phyloP scores from a whole-genome alignment of 1,140 invertebrate species.

The Chironomus tepperi region DNA sequence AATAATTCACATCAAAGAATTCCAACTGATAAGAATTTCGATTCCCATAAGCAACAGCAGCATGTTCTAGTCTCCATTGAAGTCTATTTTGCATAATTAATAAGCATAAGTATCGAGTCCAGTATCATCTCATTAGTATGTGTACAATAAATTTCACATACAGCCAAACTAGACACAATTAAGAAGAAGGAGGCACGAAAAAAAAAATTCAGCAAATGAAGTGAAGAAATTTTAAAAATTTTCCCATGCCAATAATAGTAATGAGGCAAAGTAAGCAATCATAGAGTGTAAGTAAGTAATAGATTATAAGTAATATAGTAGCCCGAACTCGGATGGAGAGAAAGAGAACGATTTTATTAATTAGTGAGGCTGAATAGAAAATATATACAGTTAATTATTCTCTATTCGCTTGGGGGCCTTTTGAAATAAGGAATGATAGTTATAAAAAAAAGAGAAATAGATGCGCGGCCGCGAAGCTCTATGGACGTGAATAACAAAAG shows the following conservation, averaged over 20 bases:
- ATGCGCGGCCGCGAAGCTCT: not conserved
- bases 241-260: not conserved
- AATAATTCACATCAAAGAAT: too few species aligned
- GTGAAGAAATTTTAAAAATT: not conserved
- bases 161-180: not conserved
- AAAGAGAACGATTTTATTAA: constrained; percentile 14
- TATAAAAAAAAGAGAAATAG: not conserved
- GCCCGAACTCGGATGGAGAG: not conserved
- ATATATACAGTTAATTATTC: constrained; percentile 22
- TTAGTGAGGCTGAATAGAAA: constrained; percentile 2
- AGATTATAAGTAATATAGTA: too few species aligned
- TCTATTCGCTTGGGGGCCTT: not conserved
- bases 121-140: not conserved
- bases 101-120: not conserved
- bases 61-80: too few species aligned
- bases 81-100: too few species aligned
- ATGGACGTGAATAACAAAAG: not conserved
- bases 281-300: not conserved
- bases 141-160: constrained; percentile 7
- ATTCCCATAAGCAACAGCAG: too few species aligned
- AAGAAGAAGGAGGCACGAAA: too few species aligned
- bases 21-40: too few species aligned
- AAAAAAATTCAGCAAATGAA: too few species aligned
- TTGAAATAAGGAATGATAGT: not conserved
- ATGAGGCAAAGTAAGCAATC: not conserved